Base-by-base conservation (phyloP, 2,113 vertebrate species). In the Ciconia boyciana region DNA sequence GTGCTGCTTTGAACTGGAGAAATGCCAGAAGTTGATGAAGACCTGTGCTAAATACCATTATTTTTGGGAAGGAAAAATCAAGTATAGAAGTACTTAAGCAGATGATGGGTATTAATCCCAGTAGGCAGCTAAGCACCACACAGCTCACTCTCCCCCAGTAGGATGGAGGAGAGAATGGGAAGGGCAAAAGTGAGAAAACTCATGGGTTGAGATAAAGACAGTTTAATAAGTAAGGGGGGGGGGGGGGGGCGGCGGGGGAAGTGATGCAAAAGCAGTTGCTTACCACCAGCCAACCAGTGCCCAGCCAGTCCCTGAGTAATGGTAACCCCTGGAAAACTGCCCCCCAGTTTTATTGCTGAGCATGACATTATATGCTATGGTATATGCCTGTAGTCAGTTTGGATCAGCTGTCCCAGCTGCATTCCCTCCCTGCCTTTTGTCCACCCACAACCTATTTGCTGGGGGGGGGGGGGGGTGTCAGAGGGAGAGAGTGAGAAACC, bases 381-480 rank as follows among this genome's bases (percentile, higher is more conserved):
- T 79, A 9, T 66, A 85, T 41, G n/a, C 17, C 55, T 44, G 21
- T 28, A 20, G 28, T 83, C 39, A 54, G 5, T 51, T 60, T 2
- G 10, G 6, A 39, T 83, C 82, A 69, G 19, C 64, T 64, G 5
- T 77, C 36, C 22, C 25, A 29, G 15, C 57, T 83, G 58, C 26
- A 4, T 72, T 64, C 39, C 28, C 15, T 84, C n/a, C 20, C 36
- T 44, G 5, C 34, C 34, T n/a, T 2, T 51, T 92, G 41, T 52
- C 32, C 8, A 22, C 19, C 9, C 20, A 22, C 31, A 58, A 0
- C 0, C 1, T 66, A 0, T 69, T 69, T 74, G 18, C 29, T 84
- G 57, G 21, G 17, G 13, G 39, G 39, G 39, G 39, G 39, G 39
- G 36, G 36, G 7, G 4, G 6, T n/a, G n/a, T 61, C 43, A 61